phyloP scores from a whole-genome alignment of 2,797 vertebrate species.

The Carcharodon carcharias region DNA sequence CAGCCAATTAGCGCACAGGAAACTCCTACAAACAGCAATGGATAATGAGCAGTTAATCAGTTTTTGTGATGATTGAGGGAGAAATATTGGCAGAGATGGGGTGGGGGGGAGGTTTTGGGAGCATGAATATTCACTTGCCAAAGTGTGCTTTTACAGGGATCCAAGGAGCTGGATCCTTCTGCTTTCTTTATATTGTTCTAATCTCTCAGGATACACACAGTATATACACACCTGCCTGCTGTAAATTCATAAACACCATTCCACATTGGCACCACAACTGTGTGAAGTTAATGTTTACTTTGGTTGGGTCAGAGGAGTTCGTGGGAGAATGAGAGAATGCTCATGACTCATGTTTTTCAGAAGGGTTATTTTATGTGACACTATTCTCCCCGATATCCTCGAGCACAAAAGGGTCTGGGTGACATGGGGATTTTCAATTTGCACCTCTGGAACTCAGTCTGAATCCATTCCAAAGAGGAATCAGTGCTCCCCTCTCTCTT shows the following conservation, averaged over 20 bases:
- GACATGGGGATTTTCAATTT: not conserved
- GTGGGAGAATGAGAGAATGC: not conserved
- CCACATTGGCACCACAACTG: not conserved
- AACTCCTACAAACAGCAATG: not conserved
- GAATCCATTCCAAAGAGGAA: too few relatives aligned
- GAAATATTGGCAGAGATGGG: not conserved
- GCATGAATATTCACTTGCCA: not conserved
- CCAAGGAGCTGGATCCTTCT: too few relatives aligned
- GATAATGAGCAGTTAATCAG: not conserved
- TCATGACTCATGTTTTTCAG: not conserved
- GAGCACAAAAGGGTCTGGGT: not conserved
- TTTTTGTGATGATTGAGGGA: not conserved
- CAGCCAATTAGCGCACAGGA: not conserved
- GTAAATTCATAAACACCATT: not conserved
- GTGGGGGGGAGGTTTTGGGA: not conserved
- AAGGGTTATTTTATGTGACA: not conserved
- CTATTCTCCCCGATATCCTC: not conserved
- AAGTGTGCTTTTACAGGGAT: not conserved
- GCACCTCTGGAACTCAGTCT: not conserved
- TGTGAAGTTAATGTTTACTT: constrained; percentile 2
- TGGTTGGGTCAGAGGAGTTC: not conserved
- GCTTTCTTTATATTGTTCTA: not conserved
- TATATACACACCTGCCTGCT: not conserved
- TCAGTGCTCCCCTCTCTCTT: not conserved
- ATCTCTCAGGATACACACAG: not conserved